phyloP scores from a whole-genome alignment of 2,113 vertebrate species.

The Puffinus mauretanicus region DNA sequence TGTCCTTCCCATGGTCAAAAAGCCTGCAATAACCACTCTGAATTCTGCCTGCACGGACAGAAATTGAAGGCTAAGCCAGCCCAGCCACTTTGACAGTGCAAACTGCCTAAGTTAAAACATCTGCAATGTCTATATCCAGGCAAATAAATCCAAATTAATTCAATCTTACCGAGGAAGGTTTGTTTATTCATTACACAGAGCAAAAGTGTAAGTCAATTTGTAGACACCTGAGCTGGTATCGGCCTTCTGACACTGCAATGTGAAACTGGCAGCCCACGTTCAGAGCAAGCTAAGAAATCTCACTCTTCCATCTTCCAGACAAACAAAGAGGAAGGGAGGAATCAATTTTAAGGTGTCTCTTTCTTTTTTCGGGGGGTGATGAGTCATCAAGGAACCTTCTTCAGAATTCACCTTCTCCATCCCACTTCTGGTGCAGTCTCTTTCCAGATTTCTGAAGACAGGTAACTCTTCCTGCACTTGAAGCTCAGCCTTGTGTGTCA shows the following conservation, averaged over 20 bases:
- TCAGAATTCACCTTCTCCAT: background rate
- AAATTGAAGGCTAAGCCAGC: background rate
- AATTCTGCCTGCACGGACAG: background rate
- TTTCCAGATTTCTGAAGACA: background rate
- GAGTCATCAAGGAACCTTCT: background rate
- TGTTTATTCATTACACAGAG: slow-evolving; percentile 61
- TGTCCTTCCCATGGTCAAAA: slow-evolving; percentile 17
- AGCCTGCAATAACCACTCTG: background rate
- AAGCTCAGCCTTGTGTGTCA: background rate
- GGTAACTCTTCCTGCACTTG: background rate
- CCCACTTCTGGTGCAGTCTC: background rate
- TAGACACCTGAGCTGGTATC: background rate
- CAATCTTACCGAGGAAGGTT: slow-evolving; percentile 8
- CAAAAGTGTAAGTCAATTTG: slow-evolving; percentile 37
- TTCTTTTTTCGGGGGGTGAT: background rate
- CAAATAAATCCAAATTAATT: slow-evolving; percentile 61
- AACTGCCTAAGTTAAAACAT: slow-evolving; percentile 46
- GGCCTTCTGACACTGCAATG: background rate
- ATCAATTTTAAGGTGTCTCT: slow-evolving; percentile 16
- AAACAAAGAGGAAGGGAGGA: background rate
- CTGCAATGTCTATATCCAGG: slow-evolving; percentile 13
- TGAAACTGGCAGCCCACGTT: background rate
- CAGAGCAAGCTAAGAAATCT: background rate
- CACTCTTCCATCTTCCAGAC: slow-evolving; percentile 15
- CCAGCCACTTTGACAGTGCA: background rate